These are phyloP conservation scores for Lasioglossum lativentre DNA, from an alignment of 2,888 invertebrate genomes.

Conservation along the genomic window DNA sequence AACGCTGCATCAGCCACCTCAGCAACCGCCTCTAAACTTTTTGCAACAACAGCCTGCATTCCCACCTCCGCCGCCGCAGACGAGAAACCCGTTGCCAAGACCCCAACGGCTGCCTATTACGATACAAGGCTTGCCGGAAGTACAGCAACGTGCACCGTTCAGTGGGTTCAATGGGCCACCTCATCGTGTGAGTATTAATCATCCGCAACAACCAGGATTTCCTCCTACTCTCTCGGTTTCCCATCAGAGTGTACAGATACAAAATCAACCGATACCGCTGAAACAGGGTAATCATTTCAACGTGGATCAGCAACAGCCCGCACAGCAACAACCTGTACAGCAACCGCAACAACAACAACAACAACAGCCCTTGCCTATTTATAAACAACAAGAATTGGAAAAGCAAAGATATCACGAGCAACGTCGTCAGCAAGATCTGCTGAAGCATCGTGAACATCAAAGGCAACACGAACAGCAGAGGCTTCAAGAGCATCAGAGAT, in stretches of 20 bases:
- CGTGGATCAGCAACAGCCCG: conserved; percentile 52
- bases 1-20: conserved; percentile 77
- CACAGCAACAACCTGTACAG: conserved; percentile 36
- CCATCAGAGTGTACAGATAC: conserved; percentile 78
- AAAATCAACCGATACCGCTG: conserved; percentile 70
- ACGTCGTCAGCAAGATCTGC: conserved; percentile 81
- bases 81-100: conserved; percentile 65
- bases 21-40: conserved; percentile 62
- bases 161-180: conserved; percentile 80
- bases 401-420: conserved; percentile 77
- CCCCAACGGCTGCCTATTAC: conserved; percentile 79
- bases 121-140: conserved; percentile 81
- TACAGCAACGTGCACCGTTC: conserved; percentile 80
- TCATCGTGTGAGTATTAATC: conserved; percentile 82
- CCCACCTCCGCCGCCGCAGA: conserved; percentile 48
- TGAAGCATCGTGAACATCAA: conserved; percentile 76
- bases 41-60: conserved; percentile 66
- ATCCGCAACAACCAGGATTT: conserved; percentile 78
- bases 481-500: conserved; percentile 75
- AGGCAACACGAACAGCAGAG: conserved; percentile 80
- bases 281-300: conserved; percentile 65
- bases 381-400: conserved; percentile 76
- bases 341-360: conserved; percentile 22
- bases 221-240: conserved; percentile 76
- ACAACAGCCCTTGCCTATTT: conserved; percentile 57